Evolutionary conservation across 2,888 invertebrate species (phyloP).

Genomic region (Pristionchus exspectatus): DNA sequence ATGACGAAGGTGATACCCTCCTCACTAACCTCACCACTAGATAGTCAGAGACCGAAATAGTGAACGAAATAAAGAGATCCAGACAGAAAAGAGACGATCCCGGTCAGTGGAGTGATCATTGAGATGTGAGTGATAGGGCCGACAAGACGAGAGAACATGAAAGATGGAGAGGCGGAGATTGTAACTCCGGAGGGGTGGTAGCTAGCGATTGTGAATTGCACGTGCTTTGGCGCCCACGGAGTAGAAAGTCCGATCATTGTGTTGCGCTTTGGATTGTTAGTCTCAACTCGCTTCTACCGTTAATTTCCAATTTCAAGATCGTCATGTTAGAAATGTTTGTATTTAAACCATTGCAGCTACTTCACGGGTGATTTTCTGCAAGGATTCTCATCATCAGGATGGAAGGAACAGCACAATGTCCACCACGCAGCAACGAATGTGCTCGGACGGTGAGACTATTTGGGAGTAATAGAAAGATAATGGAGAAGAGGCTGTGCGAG

Average conservation of each 20-base stretch:
- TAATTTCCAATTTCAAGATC: too few relatives aligned
- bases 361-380: slow-evolving; percentile 77
- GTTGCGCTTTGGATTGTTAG: not conserved
- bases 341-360: slow-evolving; percentile 67
- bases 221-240: not conserved
- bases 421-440: slow-evolving; percentile 78
- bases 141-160: not conserved
- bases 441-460: slow-evolving; percentile 56
- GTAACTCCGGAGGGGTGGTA: too few relatives aligned
- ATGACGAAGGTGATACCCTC: not conserved
- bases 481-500: too few relatives aligned
- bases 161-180: too few relatives aligned
- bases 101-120: not conserved
- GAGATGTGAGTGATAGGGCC: not conserved
- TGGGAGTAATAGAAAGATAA: too few relatives aligned
- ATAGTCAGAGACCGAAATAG: not conserved
- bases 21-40: not conserved
- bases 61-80: not conserved
- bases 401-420: slow-evolving; percentile 77
- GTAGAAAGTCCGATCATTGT: not conserved
- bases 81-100: not conserved
- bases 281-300: too few relatives aligned
- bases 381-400: slow-evolving; percentile 77
- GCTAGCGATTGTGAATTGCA: not conserved
- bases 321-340: too few relatives aligned